These are phyloP conservation scores for Heliocidaris tuberculata DNA, from an alignment of 35 echinoderm and acorn worm species.

Conservation along the genomic window DNA sequence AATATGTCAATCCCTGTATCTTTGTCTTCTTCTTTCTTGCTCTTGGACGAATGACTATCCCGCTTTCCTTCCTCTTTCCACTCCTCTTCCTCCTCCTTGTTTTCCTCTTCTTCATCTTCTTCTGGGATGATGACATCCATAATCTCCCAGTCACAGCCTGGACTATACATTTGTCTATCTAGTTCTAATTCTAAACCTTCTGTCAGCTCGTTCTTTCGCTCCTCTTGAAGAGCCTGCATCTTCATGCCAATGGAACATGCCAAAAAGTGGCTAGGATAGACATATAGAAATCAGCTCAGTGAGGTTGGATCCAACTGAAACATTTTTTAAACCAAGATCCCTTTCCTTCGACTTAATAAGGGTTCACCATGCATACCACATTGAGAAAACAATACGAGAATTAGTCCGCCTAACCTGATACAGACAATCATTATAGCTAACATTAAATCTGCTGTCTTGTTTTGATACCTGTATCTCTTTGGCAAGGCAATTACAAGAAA, in stretches of 20 bases:
- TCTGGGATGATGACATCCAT: background rate
- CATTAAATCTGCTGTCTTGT: too few relatives aligned
- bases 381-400: too few relatives aligned
- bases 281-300: background rate
- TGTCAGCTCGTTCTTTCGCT: background rate
- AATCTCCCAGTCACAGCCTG: background rate
- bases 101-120: background rate
- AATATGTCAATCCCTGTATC: constrained; percentile 11
- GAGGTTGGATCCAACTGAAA: background rate
- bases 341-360: too few relatives aligned
- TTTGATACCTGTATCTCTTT: background rate
- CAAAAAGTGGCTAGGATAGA: constrained; percentile 2
- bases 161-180: background rate
- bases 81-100: background rate
- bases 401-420: too few relatives aligned
- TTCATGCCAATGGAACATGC: background rate
- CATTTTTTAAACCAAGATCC: background rate
- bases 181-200: constrained; percentile 5
- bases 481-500: background rate
- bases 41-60: background rate
- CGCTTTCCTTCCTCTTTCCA: background rate
- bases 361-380: too few relatives aligned
- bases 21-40: background rate
- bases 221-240: background rate
- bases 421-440: too few relatives aligned